Evolutionary conservation across 2,888 invertebrate genomes (phyloP), one percentile per base, ranked within the genome.

Genomic region (Eupithecia insigniata): DNA sequence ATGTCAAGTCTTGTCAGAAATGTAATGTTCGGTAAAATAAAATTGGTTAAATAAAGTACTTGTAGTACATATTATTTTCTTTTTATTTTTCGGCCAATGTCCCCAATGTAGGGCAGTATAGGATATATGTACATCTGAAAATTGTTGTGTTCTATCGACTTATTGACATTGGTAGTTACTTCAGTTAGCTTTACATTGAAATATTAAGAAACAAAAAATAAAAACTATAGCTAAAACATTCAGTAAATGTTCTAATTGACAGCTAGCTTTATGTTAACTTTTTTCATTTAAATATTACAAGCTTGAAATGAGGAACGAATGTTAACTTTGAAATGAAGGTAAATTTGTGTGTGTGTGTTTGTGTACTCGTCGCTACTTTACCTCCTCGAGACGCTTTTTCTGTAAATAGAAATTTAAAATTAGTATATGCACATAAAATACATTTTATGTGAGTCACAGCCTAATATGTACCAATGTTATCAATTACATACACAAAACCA

Each of bases 301-400:
- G 14, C 14, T 39, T 16, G 16, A 39, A 46, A n/a, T 46, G 6
- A 46, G 43, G n/a, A 43, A 10, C 36, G n/a, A n/a, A n/a, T 16
- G 12, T 39, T 39, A 39, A 36, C 14, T 4, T 2, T 14, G 12
- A 14, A 3, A 14, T 39, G 2, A 39, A 39, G 16, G 39, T 14
- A 5, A 16, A 18, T 18, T 43, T 43, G 12, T 69, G 16, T 75
- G 51, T 70, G 58, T 71, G 51, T 70, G 34, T 32, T 61, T 66
- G 70, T 67, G 55, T n/a, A 28, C 46, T 67, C 74, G 72, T 72
- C 75, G 84, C 80, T 88, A 89, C 90, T 86, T 92, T 94, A 96
- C 97, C 96, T 97, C 97, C 93, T 97, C 96, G 95, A 96, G 95
- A 94, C 96, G 96, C 94, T 96, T 96, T 95, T 95, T 96, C 97